Evolutionary conservation across 2,888 invertebrate genomes (phyloP), one percentile per base, ranked within the genome.

Genomic region (Bellardia bayeri): DNA sequence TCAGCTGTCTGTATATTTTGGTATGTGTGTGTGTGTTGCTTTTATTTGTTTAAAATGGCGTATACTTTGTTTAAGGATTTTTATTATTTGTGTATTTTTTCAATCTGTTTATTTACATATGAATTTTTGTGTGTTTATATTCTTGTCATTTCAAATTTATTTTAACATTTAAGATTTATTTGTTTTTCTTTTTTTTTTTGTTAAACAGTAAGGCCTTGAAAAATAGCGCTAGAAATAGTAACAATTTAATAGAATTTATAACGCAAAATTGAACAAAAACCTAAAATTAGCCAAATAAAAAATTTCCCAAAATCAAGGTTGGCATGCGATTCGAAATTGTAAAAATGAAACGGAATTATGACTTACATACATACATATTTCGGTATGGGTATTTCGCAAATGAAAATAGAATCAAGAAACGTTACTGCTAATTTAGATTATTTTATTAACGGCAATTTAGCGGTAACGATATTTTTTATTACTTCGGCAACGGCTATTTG

Each of bases 101-200:
- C 64, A 76, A 86, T 83, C 69, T 82, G 86, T 86, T 86, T 86
- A 79, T 82, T 86, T 74, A 86, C 68, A 68, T 82, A 69, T 49
- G 54, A 64, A 63, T 69, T 68, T 79, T 78, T 64, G 63, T 81
- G 58, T 85, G 81, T 81, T 85, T 85, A 71, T 85, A 75, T 82
- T 78, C 61, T 61, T 78, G 82, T 72, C 72, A 72, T 56, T 75
- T 79, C 23, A 40, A 71, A 69, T 69, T 71, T 75, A 49, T 61
- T 80, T 56, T 42, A 40, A 45, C 37, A 40, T 72, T 72, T 66
- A 8, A 84, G 66, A 84, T 84, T 64, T 71, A 78, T 78, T 68
- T 64, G n/a, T n/a, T n/a, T n/a, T n/a, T n/a, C 4, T 4, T 0
- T 66, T 37, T 37, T 37, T 37, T 4, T 37, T 45, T 61, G 68